Conservation (phyloP, 2,797 vertebrate genomes). For the Chaetophractus vellerosus region DNA sequence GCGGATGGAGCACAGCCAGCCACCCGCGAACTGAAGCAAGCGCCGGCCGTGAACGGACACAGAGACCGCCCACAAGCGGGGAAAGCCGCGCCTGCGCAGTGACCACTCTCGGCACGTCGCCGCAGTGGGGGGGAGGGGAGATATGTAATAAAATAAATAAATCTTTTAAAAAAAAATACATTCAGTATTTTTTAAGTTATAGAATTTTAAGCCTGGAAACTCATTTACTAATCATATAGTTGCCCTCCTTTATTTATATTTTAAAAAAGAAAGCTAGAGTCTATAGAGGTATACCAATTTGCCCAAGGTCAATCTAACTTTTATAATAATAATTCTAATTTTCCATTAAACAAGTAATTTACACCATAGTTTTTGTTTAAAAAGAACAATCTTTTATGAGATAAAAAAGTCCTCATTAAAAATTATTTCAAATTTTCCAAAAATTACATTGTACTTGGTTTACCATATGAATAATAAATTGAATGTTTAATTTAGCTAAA, state of each 20-base stretch:
- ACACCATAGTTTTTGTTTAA: not conserved
- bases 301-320: not conserved
- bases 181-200: not conserved
- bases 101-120: too few relatives aligned
- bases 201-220: not conserved
- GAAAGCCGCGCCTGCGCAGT: too few relatives aligned
- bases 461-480: not conserved
- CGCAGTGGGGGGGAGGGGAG: too few relatives aligned
- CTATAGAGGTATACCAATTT: not conserved
- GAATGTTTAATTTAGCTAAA: conserved; percentile 58
- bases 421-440: not conserved
- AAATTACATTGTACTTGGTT: not conserved
- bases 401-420: not conserved
- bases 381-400: not conserved
- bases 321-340: not conserved
- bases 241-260: not conserved
- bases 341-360: not conserved
- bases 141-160: too few relatives aligned
- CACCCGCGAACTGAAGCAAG: too few relatives aligned
- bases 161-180: too few relatives aligned
- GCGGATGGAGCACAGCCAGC: too few relatives aligned
- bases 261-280: not conserved
- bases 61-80: too few relatives aligned
- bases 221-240: not conserved
- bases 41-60: too few relatives aligned